Percentiles rank a stretch among this genome's conserved stretches.
These are phyloP conservation scores for Tipula lateralis DNA, from an alignment of 2,888 invertebrate genomes.

Conservation along the genomic window DNA sequence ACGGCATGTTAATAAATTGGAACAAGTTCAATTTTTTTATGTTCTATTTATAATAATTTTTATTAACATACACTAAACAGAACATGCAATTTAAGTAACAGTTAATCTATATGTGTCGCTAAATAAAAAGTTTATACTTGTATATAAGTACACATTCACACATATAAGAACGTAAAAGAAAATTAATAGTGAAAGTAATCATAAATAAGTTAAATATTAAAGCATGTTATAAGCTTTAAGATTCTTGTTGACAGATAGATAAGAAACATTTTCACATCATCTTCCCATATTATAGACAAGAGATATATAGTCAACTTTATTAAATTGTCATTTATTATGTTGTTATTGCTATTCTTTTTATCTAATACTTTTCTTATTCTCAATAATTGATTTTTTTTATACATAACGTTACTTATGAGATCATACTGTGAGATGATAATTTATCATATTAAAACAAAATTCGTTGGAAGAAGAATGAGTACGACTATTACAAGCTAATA, in stretches of 20 bases:
- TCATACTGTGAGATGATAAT: background rate
- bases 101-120: slow-evolving; percentile 1
- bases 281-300: background rate
- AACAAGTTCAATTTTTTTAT: background rate
- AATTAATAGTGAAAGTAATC: background rate
- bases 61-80: background rate
- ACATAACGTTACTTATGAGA: background rate
- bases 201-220: background rate
- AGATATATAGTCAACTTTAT: background rate
- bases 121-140: background rate
- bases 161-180: background rate
- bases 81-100: background rate
- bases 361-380: background rate
- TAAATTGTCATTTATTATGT: background rate
- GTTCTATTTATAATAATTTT: background rate
- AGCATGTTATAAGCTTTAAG: background rate
- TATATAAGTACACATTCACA: background rate
- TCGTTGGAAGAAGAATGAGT: background rate
- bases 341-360: background rate
- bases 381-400: background rate
- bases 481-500: background rate
- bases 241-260: background rate
- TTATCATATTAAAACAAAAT: background rate
- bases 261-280: background rate
- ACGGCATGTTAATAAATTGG: background rate